A percentile compares a stretch with the other conserved stretches of the same genome.
Conservation (phyloP, 2,888 invertebrate genomes). For the Trichogramma evanescens region DNA sequence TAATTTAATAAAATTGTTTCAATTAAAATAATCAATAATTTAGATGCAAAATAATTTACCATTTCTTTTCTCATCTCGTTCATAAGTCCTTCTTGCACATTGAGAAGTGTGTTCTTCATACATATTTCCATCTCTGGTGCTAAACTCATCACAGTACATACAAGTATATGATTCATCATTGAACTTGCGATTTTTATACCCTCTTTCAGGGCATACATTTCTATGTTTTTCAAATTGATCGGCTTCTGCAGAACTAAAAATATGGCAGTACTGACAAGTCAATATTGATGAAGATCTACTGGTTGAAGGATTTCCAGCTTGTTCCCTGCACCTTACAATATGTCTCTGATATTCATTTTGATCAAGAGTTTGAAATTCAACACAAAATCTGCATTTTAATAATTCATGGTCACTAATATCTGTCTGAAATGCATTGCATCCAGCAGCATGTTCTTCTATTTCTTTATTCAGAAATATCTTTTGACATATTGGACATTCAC, state of each 20-base stretch:
- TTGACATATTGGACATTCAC: constrained; percentile 36
- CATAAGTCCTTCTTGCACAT: too few relatives aligned
- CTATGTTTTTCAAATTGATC: too few relatives aligned
- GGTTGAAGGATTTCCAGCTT: neutral
- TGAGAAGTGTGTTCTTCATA: too few relatives aligned
- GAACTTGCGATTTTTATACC: too few relatives aligned
- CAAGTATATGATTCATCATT: too few relatives aligned
- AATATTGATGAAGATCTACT: too few relatives aligned
- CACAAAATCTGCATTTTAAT: constrained; percentile 30
- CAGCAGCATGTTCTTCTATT: constrained; percentile 35
- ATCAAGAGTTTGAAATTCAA: constrained; percentile 25
- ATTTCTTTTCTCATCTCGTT: neutral
- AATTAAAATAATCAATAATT: neutral
- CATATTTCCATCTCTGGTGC: too few relatives aligned
- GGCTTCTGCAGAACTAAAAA: too few relatives aligned
- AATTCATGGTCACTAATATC: constrained; percentile 10
- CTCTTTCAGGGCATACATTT: too few relatives aligned
- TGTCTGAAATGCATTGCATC: constrained; percentile 29
- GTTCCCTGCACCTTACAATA: constrained; percentile 24
- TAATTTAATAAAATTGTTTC: neutral
- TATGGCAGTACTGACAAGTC: too few relatives aligned
- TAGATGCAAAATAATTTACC: constrained; percentile 5
- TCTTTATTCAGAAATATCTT: constrained; percentile 26
- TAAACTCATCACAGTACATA: too few relatives aligned
- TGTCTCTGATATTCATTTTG: constrained; percentile 29